Base-by-base conservation (phyloP, 1,140 invertebrate species). In the Gerris buenoi region DNA sequence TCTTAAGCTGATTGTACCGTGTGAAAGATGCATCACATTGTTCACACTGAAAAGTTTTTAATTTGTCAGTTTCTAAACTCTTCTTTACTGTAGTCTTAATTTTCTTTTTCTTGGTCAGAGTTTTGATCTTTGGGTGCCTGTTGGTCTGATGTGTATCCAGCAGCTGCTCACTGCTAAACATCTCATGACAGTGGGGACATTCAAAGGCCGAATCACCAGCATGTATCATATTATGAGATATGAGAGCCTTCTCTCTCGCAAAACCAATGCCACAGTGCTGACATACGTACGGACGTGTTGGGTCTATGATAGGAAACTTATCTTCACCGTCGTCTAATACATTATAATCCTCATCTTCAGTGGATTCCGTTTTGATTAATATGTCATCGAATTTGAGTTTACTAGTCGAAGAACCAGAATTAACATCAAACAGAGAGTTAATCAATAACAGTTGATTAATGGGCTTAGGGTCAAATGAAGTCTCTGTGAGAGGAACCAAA, bases 241-340 rank as follows among this genome's bases (percentile, higher is more conserved):
- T 83, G 1, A 90, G 74, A 1, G 89, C 88, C 73, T 90, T 91
- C 73, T 90, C 87, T 27, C 88, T 80, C 0, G 87, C 88, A 77
- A 90, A 91, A 10, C 85, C 84, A 59, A 90, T 80, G 0, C 88
- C 88, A 71, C 88, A 90, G 68, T 86, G 84, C 62, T 89, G 85
- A 68, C 89, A 91, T 2, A 90, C 88, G 72, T 90, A 90, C 0
- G 88, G 88, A 67, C 88, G 85, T 26, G 82, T 81, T 1, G 86
- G 83, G 77, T 90, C 88, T 0, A 83, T 82, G 56, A 88, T 79
- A 2, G 86, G 85, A 69, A 83, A 81, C 25, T 84, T 82, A 13
- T 79, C 77, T 65, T 25, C 64, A 25, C 58, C 46, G 14, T 18
- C 33, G 2, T 58, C 29, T 57, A 56, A 28, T 27, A 64, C 15